Conservation (phyloP, 2,888 invertebrate species). For the Platypus cylindrus region DNA sequence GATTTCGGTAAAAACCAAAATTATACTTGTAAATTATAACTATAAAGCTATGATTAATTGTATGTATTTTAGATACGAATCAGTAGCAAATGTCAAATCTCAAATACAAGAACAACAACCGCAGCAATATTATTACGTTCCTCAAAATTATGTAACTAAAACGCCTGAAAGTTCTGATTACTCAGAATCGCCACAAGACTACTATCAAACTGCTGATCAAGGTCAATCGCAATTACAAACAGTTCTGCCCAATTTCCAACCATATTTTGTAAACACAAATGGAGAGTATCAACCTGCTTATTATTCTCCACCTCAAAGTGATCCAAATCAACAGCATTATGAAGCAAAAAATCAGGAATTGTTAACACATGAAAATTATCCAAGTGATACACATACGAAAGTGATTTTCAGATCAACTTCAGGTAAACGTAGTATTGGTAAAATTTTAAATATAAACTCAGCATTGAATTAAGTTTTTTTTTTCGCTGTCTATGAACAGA, state of each 20-base stretch:
- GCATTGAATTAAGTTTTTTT: too few relatives aligned
- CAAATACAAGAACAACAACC: background rate
- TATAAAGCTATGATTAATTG: slow-evolving; percentile 1
- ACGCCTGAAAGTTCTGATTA: too few relatives aligned
- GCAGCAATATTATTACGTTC: too few relatives aligned
- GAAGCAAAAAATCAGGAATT: slow-evolving; percentile 18
- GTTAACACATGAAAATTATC: slow-evolving; percentile 44
- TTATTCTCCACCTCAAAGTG: slow-evolving; percentile 1
- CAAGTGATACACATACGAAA: slow-evolving; percentile 43
- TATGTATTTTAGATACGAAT: slow-evolving; percentile 5
- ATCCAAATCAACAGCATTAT: slow-evolving; percentile 5
- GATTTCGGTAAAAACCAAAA: slow-evolving; percentile 6
- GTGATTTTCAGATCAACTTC: slow-evolving; percentile 35
- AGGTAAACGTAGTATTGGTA: too few relatives aligned
- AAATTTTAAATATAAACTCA: too few relatives aligned
- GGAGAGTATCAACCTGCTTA: slow-evolving; percentile 3
- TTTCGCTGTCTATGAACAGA: too few relatives aligned
- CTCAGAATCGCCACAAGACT: slow-evolving; percentile 7
- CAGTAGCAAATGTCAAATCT: background rate
- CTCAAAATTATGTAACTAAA: too few relatives aligned
- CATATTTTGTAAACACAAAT: too few relatives aligned
- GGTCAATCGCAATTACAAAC: too few relatives aligned
- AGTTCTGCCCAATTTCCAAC: too few relatives aligned
- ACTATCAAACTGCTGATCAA: slow-evolving; percentile 7
- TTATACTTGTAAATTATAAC: background rate